Evolutionary conservation across 2,113 vertebrate species (phyloP).

Genomic region (Rattus norvegicus): DNA sequence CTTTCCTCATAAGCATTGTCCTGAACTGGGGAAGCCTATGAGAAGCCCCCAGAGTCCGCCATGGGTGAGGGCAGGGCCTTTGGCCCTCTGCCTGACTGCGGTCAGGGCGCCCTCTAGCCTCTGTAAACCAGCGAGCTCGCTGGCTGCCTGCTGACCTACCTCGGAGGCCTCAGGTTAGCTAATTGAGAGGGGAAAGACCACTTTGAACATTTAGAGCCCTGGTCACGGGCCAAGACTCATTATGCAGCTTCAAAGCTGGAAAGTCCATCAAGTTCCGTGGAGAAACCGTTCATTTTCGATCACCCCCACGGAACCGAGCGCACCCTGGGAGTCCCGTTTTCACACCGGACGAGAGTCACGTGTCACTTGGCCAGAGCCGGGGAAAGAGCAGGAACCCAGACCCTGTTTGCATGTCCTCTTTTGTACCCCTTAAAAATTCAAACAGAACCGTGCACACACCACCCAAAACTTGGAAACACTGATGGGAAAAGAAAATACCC

Average conservation of each 20-base stretch:
- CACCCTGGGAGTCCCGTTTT: conserved; percentile 46
- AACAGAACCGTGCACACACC: too few species aligned
- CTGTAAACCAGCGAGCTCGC: not conserved
- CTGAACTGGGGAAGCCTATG: not conserved
- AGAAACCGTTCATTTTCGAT: conserved; percentile 67
- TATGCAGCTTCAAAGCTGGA: conserved; percentile 79
- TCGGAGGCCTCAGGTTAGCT: conserved; percentile 50
- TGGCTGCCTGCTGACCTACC: not conserved
- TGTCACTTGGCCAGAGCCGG: not conserved
- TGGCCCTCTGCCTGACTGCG: not conserved
- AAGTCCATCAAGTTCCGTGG: conserved; percentile 77
- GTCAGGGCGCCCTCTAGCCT: not conserved
- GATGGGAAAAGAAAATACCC: conserved; percentile 36
- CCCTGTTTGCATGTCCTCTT: not conserved
- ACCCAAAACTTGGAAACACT: conserved; percentile 9
- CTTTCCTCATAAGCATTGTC: not conserved
- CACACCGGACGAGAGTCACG: conserved; percentile 21
- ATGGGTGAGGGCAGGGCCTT: not conserved
- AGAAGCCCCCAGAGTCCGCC: not conserved
- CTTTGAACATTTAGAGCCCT: conserved; percentile 71
- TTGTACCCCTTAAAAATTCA: conserved; percentile 40
- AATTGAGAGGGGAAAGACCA: conserved; percentile 51
- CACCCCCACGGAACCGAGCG: conserved; percentile 60
- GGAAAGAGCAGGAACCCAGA: not conserved
- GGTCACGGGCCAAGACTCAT: conserved; percentile 76